A percentile compares a stretch with the other conserved stretches of the same genome.
These are phyloP conservation scores for Ostrea edulis DNA, from an alignment of 1,140 invertebrate species.

Conservation along the genomic window DNA sequence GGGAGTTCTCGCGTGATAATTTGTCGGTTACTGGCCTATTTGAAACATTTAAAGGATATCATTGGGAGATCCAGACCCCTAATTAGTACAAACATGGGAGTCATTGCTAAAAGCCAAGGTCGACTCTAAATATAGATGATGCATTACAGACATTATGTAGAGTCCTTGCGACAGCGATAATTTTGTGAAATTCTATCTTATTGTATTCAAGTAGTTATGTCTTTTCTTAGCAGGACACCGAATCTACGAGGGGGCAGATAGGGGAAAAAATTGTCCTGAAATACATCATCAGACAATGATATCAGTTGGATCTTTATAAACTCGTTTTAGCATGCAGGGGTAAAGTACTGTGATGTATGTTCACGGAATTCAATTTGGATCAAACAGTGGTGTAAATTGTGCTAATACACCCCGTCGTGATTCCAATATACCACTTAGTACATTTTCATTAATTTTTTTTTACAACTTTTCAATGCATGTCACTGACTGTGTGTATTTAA, in stretches of 20 bases:
- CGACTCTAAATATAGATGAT: neutral
- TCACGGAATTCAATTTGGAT: neutral
- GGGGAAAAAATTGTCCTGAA: neutral
- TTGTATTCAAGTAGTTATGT: neutral
- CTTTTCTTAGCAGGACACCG: conserved; percentile 13
- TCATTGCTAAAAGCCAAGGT: neutral
- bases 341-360: neutral
- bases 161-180: neutral
- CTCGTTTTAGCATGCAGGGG: neutral
- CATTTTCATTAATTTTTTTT: neutral
- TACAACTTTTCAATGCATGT: neutral
- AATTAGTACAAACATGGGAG: neutral
- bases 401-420: neutral
- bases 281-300: conserved; percentile 15
- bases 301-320: neutral
- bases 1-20: neutral
- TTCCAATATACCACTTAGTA: neutral
- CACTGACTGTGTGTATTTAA: neutral
- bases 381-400: neutral
- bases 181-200: conserved; percentile 13
- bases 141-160: neutral
- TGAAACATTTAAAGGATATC: conserved; percentile 15
- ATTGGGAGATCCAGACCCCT: neutral
- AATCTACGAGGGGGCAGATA: neutral
- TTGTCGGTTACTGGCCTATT: neutral